phyloP scores from a whole-genome alignment of 2,797 vertebrate genomes.

The Merluccius polli region DNA sequence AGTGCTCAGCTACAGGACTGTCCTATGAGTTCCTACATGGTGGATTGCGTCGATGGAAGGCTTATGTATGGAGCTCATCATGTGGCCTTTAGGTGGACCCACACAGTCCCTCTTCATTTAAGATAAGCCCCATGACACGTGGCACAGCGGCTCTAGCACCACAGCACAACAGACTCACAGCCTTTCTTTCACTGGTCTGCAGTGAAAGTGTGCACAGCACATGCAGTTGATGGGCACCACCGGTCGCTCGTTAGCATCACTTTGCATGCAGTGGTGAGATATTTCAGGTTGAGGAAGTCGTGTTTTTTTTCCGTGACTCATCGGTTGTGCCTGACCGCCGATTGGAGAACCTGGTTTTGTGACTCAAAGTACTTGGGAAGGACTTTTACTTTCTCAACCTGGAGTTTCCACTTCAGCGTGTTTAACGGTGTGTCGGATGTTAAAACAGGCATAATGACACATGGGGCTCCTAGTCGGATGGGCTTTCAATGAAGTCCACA shows the following conservation, averaged over 20 bases:
- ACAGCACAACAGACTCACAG: neutral
- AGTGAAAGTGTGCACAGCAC: neutral
- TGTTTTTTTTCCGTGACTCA: neutral
- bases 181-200: neutral
- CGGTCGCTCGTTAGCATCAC: neutral
- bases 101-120: neutral
- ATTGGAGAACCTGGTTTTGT: neutral
- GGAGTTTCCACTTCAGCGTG: neutral
- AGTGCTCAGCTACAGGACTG: neutral
- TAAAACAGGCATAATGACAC: neutral
- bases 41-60: neutral
- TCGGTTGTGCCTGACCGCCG: neutral
- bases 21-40: neutral
- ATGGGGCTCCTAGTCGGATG: neutral
- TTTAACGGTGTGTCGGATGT: neutral
- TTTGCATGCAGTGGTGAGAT: neutral
- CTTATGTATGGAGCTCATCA: neutral
- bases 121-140: neutral
- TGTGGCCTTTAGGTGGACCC: neutral
- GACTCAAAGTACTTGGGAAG: neutral
- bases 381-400: neutral
- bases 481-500: constrained; percentile 22
- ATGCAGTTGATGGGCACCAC: neutral
- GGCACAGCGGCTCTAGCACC: neutral
- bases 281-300: neutral